A percentile compares a stretch with the other conserved stretches of the same genome.
These are phyloP conservation scores for Apoderus coryli DNA, from an alignment of 2,888 invertebrate genomes.

Conservation along the genomic window DNA sequence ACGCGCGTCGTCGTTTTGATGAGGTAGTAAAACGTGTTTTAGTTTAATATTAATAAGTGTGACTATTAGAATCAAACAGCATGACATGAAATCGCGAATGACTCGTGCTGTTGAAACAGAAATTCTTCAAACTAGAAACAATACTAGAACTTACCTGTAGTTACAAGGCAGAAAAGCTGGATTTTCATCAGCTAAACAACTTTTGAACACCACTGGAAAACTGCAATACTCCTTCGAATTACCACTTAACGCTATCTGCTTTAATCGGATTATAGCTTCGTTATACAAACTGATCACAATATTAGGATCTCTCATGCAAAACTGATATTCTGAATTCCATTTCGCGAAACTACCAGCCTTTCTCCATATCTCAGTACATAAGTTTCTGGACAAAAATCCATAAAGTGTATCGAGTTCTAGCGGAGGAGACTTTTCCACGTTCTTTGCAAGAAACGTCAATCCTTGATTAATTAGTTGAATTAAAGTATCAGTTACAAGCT, in stretches of 20 bases:
- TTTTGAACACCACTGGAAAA: constrained; percentile 50
- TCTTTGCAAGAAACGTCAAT: constrained; percentile 36
- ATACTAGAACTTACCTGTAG: constrained; percentile 34
- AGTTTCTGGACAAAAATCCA: constrained; percentile 39
- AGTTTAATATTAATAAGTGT: no score
- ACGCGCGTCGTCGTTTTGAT: no score
- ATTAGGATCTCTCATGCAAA: constrained; percentile 39
- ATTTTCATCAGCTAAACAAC: constrained; percentile 34
- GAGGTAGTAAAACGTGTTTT: no score
- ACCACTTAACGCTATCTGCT: constrained; percentile 42
- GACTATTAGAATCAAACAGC: no score
- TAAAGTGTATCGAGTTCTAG: constrained; percentile 43
- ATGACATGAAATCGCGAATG: no score
- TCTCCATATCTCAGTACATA: constrained; percentile 49
- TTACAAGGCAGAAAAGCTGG: constrained; percentile 45
- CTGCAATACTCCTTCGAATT: constrained; percentile 42
- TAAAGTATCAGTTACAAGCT: neutral
- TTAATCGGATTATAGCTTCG: constrained; percentile 46
- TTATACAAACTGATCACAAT: constrained; percentile 51
- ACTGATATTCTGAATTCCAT: constrained; percentile 32
- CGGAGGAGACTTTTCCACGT: constrained; percentile 35
- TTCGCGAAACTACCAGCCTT: constrained; percentile 33
- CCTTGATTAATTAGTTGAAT: constrained; percentile 21
- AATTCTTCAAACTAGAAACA: no score
- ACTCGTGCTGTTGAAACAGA: no score